phyloP scores from a whole-genome alignment of 2,113 vertebrate genomes.

The Spilogale gracilis region DNA sequence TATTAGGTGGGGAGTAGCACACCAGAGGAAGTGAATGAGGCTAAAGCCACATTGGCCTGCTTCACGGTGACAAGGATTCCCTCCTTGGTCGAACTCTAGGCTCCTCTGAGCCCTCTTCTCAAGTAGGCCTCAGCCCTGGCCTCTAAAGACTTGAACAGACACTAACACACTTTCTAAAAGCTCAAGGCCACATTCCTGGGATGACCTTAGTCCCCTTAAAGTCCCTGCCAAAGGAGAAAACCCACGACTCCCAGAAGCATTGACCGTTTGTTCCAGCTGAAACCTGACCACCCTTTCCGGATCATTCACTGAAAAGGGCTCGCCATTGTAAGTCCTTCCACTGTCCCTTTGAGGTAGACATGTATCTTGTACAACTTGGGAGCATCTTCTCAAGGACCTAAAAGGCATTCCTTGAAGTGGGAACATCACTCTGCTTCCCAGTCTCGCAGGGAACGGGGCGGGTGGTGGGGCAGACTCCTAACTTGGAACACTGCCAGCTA shows the following conservation, averaged over 20 bases:
- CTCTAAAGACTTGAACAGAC: background rate
- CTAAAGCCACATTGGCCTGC: background rate
- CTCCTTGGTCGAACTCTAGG: background rate
- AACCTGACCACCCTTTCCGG: background rate
- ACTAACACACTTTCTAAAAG: background rate
- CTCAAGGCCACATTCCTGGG: background rate
- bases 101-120: background rate
- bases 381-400: background rate
- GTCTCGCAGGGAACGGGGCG: background rate
- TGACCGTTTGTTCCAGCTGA: background rate
- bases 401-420: background rate
- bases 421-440: background rate
- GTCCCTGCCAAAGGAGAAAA: background rate
- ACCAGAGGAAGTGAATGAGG: background rate
- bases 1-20: background rate
- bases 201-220: accelerated
- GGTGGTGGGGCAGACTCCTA: background rate
- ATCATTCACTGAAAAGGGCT: background rate
- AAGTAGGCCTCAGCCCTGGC: background rate
- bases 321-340: background rate
- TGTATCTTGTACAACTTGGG: background rate
- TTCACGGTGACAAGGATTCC: background rate
- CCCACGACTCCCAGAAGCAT: background rate
- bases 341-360: background rate
- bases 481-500: background rate